Evolutionary conservation across 1,140 invertebrate genomes (phyloP), one percentile per base, ranked within the genome.

Genomic region (Cotesia glomerata): DNA sequence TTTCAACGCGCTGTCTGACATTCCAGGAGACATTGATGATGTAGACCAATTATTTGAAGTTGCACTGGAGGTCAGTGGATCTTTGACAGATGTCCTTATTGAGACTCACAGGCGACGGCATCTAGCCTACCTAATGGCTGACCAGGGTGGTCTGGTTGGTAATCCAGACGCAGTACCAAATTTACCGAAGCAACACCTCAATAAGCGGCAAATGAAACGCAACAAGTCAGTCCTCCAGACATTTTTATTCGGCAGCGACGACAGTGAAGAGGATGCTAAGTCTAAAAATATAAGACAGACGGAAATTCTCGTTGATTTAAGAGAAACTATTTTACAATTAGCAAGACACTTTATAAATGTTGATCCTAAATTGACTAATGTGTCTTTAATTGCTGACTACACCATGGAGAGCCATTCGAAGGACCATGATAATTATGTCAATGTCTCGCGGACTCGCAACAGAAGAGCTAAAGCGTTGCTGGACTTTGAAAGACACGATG

Each of bases 401-500:
- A 93, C 91, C 63, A 95, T 97, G 90, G 97, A 99, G 81, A 97
- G 95, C 81, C 97, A 99, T 89, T 91, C 93, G 32, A 93, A 92
- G 79, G 98, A 99, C 87, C 93, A 97, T 85, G 95, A 98, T 77
- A 94, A 94, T 84, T 99, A 97, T 86, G 92, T 97, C 9, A 96
- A 95, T 88, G 96, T 95, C 7, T 95, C 95, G 8, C 90, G 93
- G 74, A 95, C 92, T 78, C 91, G 96, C 72, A 93, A 94, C 76
- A 90, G 97, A 80, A 89, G 98, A 77, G 98, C 98, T 7, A 98
- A 99, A 88, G 98, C 98, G 0, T 87, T 98, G 72, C 87, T 98
- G 76, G 97, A 99, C 88, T 99, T 99, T 91, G 97, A 99, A 86
- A 90, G 97, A 76, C 94, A 98, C 82, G 98, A 99, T 88, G 97